A percentile compares a stretch with the other conserved stretches of the same genome.
Conservation (phyloP, 2,888 invertebrate species). For the Lasioglossum pauxillum region DNA sequence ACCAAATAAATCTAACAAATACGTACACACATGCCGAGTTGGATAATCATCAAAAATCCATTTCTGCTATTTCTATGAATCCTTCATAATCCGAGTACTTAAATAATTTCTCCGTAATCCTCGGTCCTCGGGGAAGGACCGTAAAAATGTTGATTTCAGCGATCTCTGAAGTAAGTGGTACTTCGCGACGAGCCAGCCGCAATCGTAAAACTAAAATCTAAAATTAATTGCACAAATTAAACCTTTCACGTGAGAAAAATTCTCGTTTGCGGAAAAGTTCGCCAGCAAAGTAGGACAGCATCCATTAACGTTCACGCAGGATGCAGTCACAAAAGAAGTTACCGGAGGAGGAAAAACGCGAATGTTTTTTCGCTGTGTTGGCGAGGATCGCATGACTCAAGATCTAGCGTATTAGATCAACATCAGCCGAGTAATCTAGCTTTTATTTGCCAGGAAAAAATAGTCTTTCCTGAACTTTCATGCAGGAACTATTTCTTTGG, state of each 20-base stretch:
- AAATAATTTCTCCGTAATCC: not conserved
- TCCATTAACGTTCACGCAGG: not conserved
- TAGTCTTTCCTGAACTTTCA: not conserved
- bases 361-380: not conserved
- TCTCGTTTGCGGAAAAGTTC: not conserved
- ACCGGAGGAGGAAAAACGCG: not conserved
- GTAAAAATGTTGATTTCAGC: constrained; percentile 1
- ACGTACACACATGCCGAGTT: not conserved
- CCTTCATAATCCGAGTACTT: not conserved
- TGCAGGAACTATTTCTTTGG: not conserved
- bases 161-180: not conserved
- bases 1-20: not conserved
- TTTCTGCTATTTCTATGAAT: not conserved
- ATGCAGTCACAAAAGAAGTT: not conserved
- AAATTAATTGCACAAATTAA: not conserved
- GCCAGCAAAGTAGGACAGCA: not conserved
- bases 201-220: not conserved
- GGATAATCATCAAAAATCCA: not conserved
- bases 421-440: not conserved
- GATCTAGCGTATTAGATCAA: not conserved
- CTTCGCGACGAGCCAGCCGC: not conserved
- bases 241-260: not conserved
- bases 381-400: not conserved
- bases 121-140: not conserved
- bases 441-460: not conserved